Base-by-base conservation (phyloP, 2,113 vertebrate species). In the Tyrannus savana region DNA sequence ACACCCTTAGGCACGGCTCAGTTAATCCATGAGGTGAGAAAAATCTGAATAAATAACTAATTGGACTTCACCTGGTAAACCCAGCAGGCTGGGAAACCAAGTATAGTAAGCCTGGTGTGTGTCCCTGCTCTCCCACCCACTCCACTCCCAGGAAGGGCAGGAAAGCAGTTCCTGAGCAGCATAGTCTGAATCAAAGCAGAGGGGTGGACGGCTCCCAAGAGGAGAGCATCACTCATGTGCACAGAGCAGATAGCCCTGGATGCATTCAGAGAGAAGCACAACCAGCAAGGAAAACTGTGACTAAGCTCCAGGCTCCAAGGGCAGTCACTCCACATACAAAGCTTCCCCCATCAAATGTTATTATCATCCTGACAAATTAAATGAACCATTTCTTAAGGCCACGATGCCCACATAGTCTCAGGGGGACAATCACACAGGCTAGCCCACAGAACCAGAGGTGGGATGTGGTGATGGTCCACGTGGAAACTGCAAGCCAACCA, bases 161-260 rank as follows among this genome's bases (percentile, higher is more conserved):
- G 33, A 80, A 78, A 90, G 53, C 31, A 27, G 35, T 1, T 85
- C n/a, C 90, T 15, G 22, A 27, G 52, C 47, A 80, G 37, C 14
- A 89, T 1, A 2, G 25, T 42, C 39, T 3, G 2, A 91, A 64
- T 22, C 52, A 63, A 59, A 79, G 66, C 42, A 85, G 37, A 85
- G 23, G 17, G 33, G 30, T 49, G 64, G 9, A 44, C 0, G 0
- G 44, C 27, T 89, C n/a, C 46, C 47, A 49, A 15, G 24, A 27
- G 53, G 37, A 84, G 4, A 87, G 31, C 72, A 77, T 53, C 9
- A 0, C 21, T 56, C 31, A 55, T n/a, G 13, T 1, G 0, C 35
- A 27, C 2, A 21, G 31, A 67, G 16, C 0, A 0, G 39, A 68
- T 3, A 24, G 11, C 41, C 39, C 30, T 1, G 0, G 74, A 33